These are phyloP conservation scores for Anadara kagoshimensis DNA, from an alignment of 1,140 invertebrate genomes.

Conservation along the genomic window DNA sequence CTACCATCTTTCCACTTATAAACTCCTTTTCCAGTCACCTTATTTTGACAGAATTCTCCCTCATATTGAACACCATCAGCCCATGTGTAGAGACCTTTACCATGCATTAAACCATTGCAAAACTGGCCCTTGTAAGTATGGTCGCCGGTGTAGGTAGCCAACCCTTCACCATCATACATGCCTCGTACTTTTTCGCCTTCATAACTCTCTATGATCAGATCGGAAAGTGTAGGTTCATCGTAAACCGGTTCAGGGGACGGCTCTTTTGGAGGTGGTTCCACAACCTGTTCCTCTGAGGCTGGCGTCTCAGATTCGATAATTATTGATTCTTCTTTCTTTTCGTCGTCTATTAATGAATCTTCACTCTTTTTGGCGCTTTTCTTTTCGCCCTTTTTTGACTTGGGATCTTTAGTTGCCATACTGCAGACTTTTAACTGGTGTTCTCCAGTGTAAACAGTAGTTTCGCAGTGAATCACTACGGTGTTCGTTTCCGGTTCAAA, in stretches of 20 bases:
- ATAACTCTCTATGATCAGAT: conserved; percentile 72
- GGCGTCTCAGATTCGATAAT: conserved; percentile 39
- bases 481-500: too few species aligned
- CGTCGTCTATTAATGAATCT: conserved; percentile 47
- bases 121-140: conserved; percentile 71
- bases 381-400: conserved; percentile 56
- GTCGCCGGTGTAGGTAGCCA: conserved; percentile 64
- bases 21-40: conserved; percentile 70
- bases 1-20: conserved; percentile 72
- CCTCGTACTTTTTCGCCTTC: conserved; percentile 70
- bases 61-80: conserved; percentile 69
- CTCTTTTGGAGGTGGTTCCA: conserved; percentile 51
- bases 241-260: conserved; percentile 67
- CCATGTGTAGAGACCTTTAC: conserved; percentile 71
- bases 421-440: conserved; percentile 4
- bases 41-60: conserved; percentile 70
- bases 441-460: too few species aligned
- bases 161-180: conserved; percentile 70
- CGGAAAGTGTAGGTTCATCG: conserved; percentile 68
- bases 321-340: conserved; percentile 45
- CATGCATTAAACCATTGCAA: conserved; percentile 72
- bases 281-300: conserved; percentile 42
- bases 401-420: conserved; percentile 64
- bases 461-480: too few species aligned
- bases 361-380: conserved; percentile 62